These are phyloP conservation scores for Oreochromis aureus DNA, from an alignment of 2,113 vertebrate species.

Conservation along the genomic window DNA sequence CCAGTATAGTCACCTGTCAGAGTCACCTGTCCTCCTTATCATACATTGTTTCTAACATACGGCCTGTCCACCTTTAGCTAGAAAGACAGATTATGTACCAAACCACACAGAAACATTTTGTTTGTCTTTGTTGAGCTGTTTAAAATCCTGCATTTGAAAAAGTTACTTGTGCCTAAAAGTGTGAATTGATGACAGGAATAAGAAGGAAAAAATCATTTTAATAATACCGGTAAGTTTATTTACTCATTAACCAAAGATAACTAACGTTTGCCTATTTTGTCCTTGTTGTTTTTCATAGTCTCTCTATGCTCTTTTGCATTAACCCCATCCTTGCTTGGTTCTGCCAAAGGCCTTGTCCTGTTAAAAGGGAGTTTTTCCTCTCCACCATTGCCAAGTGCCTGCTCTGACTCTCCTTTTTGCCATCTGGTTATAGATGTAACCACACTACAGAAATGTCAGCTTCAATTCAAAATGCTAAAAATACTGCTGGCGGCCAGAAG, in stretches of 20 bases:
- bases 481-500: not conserved
- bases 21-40: not conserved
- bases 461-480: not conserved
- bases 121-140: not conserved
- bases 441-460: not conserved
- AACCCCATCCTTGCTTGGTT: not conserved
- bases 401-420: not conserved
- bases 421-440: not conserved
- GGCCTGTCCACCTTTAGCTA: not conserved
- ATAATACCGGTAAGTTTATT: not conserved
- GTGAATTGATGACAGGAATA: not conserved
- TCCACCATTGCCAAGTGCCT: not conserved
- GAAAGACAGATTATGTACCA: not conserved
- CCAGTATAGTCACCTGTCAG: accelerated
- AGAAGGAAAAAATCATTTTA: not conserved
- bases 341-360: not conserved
- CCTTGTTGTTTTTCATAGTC: not conserved
- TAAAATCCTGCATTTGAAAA: not conserved
- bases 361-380: not conserved
- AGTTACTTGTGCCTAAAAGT: not conserved
- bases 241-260: not conserved
- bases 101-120: not conserved
- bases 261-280: not conserved
- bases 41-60: not conserved
- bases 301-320: not conserved